These are phyloP conservation scores for Sarcoramphus papa DNA, from an alignment of 2,797 vertebrate species.

Conservation along the genomic window DNA sequence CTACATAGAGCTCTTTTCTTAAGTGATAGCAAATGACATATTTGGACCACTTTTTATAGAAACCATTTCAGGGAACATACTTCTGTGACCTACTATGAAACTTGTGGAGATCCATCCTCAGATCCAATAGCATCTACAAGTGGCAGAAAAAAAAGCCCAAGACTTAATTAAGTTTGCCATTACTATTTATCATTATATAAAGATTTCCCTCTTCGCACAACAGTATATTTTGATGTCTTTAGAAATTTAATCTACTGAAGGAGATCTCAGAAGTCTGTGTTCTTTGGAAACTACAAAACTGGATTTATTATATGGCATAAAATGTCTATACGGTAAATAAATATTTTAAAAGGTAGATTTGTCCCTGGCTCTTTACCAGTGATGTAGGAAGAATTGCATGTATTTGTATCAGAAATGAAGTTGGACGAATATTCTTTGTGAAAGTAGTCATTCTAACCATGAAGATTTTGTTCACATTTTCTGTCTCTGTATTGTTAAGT, in stretches of 20 bases:
- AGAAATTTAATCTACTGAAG: not conserved
- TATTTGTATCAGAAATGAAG: not conserved
- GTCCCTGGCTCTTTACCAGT: not conserved
- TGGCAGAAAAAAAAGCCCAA: not conserved
- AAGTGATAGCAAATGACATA: conserved; percentile 46
- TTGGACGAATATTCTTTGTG: not conserved
- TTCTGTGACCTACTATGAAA: conserved; percentile 36
- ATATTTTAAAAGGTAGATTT: not conserved
- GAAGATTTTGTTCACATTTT: not conserved
- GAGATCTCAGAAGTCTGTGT: not conserved
- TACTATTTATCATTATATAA: not conserved
- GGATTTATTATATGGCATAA: not conserved
- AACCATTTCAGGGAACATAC: conserved; percentile 1
- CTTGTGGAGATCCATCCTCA: not conserved
- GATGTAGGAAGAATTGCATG: not conserved
- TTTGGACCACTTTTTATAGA: conserved; percentile 50
- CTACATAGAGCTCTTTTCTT: conserved; percentile 31
- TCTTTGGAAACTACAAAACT: not conserved
- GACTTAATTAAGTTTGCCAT: not conserved
- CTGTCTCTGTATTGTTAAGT: not conserved
- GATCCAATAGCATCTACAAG: not conserved
- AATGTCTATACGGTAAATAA: not conserved
- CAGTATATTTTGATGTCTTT: not conserved
- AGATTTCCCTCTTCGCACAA: not conserved
- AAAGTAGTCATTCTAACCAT: not conserved